phyloP scores from a whole-genome alignment of 2,113 vertebrate species.

The Thalassarche chlororhynchos region DNA sequence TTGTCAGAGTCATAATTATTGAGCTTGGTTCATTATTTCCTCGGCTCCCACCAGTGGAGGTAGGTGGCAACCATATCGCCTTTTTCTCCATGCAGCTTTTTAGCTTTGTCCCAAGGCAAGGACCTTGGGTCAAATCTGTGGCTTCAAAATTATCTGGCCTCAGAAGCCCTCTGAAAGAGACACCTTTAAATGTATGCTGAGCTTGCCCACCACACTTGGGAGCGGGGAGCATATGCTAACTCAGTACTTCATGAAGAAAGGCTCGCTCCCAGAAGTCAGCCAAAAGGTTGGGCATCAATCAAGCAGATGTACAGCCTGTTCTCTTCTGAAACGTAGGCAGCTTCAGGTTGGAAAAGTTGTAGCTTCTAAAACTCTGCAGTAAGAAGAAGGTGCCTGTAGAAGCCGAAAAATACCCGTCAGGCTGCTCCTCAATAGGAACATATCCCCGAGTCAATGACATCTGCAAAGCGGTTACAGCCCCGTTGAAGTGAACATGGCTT shows the following conservation, averaged over 20 bases:
- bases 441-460: neutral
- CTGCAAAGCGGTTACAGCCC: neutral
- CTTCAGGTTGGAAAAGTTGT: neutral
- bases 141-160: neutral
- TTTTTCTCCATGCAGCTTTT: neutral
- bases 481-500: neutral
- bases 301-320: neutral
- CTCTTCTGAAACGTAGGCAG: neutral
- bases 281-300: neutral
- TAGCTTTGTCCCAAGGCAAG: neutral
- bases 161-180: neutral
- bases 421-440: neutral
- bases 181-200: neutral
- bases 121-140: neutral
- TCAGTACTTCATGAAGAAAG: neutral
- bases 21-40: neutral
- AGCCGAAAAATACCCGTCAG: neutral
- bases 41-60: rapidly evolving
- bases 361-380: neutral
- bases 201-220: neutral
- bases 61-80: neutral
- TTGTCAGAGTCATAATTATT: neutral
- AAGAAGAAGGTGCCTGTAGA: neutral
- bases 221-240: neutral
- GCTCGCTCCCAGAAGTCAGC: neutral